A percentile compares a stretch with the other conserved stretches of the same genome.
phyloP scores from a whole-genome alignment of 1,140 invertebrate species.

The Steinernema khuongi region DNA sequence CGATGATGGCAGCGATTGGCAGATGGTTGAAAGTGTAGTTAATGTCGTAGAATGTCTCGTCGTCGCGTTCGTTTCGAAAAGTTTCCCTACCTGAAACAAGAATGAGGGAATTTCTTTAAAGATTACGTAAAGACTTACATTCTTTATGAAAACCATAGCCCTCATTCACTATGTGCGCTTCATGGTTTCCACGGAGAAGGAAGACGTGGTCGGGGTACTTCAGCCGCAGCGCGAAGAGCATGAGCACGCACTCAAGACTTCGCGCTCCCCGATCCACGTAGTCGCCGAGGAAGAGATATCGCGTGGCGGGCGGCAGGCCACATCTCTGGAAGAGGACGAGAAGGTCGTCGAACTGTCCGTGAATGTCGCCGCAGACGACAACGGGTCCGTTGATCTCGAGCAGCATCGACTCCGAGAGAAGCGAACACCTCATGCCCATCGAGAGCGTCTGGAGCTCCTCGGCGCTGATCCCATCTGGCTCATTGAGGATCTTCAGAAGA shows the following conservation, averaged over 20 bases:
- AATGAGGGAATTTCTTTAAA: not conserved
- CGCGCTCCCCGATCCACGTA: conserved; percentile 28
- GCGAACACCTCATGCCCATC: not conserved
- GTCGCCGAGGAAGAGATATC: conserved; percentile 23
- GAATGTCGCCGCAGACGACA: conserved; percentile 9
- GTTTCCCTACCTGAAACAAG: too few species aligned
- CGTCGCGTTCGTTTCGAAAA: not conserved
- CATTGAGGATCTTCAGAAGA: not conserved
- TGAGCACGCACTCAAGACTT: conserved; percentile 12
- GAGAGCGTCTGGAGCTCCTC: not conserved
- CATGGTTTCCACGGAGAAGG: conserved; percentile 29
- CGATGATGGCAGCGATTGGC: conserved; percentile 71
- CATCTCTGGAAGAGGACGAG: not conserved
- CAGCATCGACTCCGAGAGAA: not conserved
- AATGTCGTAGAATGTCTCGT: not conserved
- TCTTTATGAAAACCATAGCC: not conserved
- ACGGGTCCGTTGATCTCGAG: not conserved
- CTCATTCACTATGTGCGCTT: not conserved
- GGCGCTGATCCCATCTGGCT: not conserved
- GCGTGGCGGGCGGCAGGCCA: not conserved
- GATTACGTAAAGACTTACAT: not conserved
- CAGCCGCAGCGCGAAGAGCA: conserved; percentile 18
- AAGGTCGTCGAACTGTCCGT: conserved; percentile 5
- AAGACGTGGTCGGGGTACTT: conserved; percentile 20
- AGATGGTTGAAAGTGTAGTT: not conserved